Conservation (phyloP, 2,113 vertebrate genomes). For the Xiphophorus hellerii region DNA sequence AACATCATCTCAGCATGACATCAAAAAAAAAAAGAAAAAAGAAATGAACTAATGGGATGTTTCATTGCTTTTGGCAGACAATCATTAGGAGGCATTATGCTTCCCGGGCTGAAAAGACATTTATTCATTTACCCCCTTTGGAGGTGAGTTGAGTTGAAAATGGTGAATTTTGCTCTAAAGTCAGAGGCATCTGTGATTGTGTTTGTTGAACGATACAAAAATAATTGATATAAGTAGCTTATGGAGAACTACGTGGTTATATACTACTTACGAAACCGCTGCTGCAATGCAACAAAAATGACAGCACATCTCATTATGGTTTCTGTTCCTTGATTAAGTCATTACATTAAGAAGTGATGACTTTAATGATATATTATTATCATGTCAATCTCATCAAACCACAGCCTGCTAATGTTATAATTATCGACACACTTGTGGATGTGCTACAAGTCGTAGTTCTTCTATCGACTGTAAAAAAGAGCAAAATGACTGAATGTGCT, state of each 20-base stretch:
- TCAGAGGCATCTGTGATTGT: constrained; percentile 12
- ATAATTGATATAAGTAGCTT: neutral
- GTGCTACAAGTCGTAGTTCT: constrained; percentile 2
- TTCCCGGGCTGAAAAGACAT: constrained; percentile 17
- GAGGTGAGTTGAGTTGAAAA: constrained; percentile 9
- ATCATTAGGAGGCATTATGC: constrained; percentile 23
- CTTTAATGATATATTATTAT: constrained; percentile 31
- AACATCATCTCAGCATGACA: constrained; percentile 27
- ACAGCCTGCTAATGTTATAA: constrained; percentile 20
- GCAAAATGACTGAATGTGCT: neutral
- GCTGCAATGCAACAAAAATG: neutral
- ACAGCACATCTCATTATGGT: constrained; percentile 15
- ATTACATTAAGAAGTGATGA: constrained; percentile 15
- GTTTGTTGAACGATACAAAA: constrained; percentile 2
- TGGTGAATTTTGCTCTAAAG: constrained; percentile 13
- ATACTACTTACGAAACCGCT: neutral
- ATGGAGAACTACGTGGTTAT: neutral
- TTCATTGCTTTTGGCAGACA: constrained; percentile 17
- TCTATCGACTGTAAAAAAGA: neutral
- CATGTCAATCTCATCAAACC: constrained; percentile 10
- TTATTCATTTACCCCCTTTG: constrained; percentile 42
- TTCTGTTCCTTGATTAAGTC: constrained; percentile 14
- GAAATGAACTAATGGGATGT: neutral
- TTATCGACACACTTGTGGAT: constrained; percentile 21
- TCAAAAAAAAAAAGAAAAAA: neutral